Conservation (phyloP, 2,797 vertebrate genomes). For the Synaphobranchus kaupii region DNA sequence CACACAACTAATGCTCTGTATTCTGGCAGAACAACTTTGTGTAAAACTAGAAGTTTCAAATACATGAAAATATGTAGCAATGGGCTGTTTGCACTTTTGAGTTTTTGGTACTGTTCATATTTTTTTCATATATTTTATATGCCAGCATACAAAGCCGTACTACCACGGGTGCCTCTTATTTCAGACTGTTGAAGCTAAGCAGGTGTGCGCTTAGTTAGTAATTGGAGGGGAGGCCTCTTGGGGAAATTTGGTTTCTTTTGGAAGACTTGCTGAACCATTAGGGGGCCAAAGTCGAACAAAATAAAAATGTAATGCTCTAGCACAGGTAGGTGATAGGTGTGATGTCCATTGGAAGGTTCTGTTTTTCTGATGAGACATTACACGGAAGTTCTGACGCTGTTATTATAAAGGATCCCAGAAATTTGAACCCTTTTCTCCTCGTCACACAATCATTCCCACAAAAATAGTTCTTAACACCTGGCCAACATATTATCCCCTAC, state of each 20-base stretch:
- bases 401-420: neutral
- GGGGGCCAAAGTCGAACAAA: neutral
- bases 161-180: neutral
- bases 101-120: neutral
- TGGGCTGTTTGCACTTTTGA: neutral
- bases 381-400: neutral
- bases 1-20: neutral
- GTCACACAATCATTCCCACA: neutral
- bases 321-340: neutral
- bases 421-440: neutral
- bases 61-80: neutral
- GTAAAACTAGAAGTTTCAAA: neutral
- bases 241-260: neutral
- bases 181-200: neutral
- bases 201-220: neutral
- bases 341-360: neutral
- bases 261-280: neutral
- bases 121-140: neutral
- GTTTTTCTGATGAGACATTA: neutral
- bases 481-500: neutral
- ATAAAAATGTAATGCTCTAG: neutral
- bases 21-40: neutral
- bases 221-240: neutral
- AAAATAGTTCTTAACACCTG: neutral
- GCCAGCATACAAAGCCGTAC: neutral